Evolutionary conservation across 1,140 invertebrate genomes (phyloP), one percentile per base, ranked within the genome.

Genomic region (Eubasilissa regina): DNA sequence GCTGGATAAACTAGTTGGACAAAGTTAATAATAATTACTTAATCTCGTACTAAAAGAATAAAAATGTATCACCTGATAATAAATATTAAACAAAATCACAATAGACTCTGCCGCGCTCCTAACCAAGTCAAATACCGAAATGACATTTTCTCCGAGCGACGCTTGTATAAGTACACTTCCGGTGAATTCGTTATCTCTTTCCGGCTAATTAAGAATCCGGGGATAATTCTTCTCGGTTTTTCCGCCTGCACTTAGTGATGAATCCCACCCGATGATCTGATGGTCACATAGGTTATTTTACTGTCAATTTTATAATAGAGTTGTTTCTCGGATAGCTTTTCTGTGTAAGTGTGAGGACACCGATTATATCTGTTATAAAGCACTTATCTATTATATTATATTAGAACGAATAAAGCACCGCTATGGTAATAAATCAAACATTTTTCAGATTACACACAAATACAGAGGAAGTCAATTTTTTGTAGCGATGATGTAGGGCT

Each of bases 161-260:
- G 43, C 51, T 25, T 13, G 21, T 56, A 70, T 77, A 68, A 70
- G 70, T 77, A 56, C 19, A 68, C 64, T 77, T 56, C 76, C 51
- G 64, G 12, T 55, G 19, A 3, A 56, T 10, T 56, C 25, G 56
- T 74, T 74, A 74, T 56, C 17, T 77, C 48, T n/a, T 44, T 70
- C 25, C 66, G 66, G 10, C 21, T 21, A 13, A 70, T 47, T 70
- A 51, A 70, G 21, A 13, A 53, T 17, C 25, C 25, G 62, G 44
- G 62, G 62, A 15, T 66, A 44, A 66, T 66, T 75, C 11, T 75
- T 6, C 56, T 56, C 19, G 58, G 55, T 43, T 75, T 75, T 75
- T 35, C 74, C 74, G 19, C 13, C 47, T 44, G 44, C 45, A 1
- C 25, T 55, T 75, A 51, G 21, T 15, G 7, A 44, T 56, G 51